Evolutionary conservation across 2,113 vertebrate species (phyloP), one percentile per base, ranked within the genome.

Genomic region (Osmerus mordax): DNA sequence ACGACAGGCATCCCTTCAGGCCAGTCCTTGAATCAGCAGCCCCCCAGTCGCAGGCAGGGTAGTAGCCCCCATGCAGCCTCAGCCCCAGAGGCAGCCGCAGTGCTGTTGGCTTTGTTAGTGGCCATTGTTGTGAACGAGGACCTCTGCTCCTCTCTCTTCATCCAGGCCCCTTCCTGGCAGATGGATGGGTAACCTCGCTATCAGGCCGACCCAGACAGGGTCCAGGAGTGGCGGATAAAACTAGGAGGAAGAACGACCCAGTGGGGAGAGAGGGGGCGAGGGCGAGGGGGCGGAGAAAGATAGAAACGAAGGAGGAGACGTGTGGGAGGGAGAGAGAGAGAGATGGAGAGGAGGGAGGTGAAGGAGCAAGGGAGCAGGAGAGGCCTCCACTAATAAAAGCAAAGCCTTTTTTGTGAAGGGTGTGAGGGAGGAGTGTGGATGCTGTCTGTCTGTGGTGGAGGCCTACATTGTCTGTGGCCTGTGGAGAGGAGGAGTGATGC

Each of bases 81-180:
- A 29, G 61, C 15, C 28, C 19, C 68, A 70, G 74, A 73, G 56
- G 79, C 79, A 82, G 67, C 76, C 73, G 86, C 82, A 89, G 77
- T 67, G 74, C 88, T 90, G 87, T 89, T 90, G 88, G 90, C 87
- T 87, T 92, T 92, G 87, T 92, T 92, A 92, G 91, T 90, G 87
- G 84, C 90, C 79, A 92, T 92, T 93, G 91, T 92, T 92, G 90
- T 90, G 90, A 91, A 92, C 88, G 89, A 90, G 90, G 90, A 91
- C 89, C 91, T 92, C 88, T 90, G 90, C 89, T 86, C 90, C 82
- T 70, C 83, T 86, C 81, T 87, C 79, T 89, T 68, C 75, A 69
- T 88, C 85, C 86, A 29, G 56, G 85, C 82, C 82, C 32, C 67
- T 83, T 79, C 65, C 55, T 29, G 86, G 89, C 91, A 92, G 91